Conservation (phyloP, 1,140 invertebrate species). For the Hirudo medicinalis region DNA sequence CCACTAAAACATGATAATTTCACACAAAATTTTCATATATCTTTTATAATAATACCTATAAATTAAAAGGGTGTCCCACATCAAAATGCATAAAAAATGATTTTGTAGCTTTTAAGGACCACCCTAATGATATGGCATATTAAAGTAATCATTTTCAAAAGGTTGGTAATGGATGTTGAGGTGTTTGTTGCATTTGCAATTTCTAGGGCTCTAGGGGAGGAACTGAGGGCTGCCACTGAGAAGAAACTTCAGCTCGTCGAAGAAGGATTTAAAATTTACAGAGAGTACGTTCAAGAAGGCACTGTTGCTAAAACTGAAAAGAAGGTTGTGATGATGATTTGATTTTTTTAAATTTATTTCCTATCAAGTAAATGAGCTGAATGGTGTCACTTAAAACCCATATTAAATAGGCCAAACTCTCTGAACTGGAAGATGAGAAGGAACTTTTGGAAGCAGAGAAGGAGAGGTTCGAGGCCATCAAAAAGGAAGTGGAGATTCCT, state of each 20-base stretch:
- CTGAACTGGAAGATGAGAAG: conserved; percentile 47
- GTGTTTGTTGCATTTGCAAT: neutral
- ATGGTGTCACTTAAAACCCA: neutral
- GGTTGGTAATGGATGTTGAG: too few relatives aligned
- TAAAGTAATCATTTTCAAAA: too few relatives aligned
- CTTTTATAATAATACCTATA: too few relatives aligned
- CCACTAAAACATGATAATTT: too few relatives aligned
- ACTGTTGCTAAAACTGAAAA: conserved; percentile 4
- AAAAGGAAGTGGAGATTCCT: conserved; percentile 33
- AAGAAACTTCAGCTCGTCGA: neutral
- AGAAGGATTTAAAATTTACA: neutral
- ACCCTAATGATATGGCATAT: too few relatives aligned
- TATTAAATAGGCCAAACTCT: conserved; percentile 37
- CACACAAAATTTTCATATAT: too few relatives aligned
- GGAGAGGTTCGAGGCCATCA: conserved; percentile 26
- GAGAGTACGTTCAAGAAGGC: neutral
- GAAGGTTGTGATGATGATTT: neutral
- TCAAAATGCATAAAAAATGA: too few relatives aligned
- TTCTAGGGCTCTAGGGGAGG: neutral
- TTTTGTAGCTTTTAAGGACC: too few relatives aligned
- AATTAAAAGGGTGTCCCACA: too few relatives aligned
- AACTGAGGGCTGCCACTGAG: neutral
- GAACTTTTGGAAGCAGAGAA: conserved; percentile 41
- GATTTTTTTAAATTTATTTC: neutral
- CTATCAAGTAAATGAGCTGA: too few relatives aligned